phyloP scores from a whole-genome alignment of 2,888 invertebrate species.

The Melolontha melolontha region DNA sequence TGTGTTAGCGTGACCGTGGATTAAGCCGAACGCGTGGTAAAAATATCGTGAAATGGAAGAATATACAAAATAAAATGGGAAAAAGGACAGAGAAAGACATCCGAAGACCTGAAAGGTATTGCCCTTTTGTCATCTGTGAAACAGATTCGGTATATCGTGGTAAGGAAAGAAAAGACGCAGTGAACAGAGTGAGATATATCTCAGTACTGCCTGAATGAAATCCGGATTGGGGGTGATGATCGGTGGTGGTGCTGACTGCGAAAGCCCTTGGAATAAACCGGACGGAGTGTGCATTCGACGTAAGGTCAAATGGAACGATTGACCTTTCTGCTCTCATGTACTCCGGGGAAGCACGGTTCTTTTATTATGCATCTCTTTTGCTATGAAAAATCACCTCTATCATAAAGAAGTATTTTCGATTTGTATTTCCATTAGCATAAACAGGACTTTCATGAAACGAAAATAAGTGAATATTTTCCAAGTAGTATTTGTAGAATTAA shows the following conservation, averaged over 20 bases:
- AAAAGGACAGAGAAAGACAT: conserved; percentile 19
- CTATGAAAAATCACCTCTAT: conserved; percentile 5
- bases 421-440: no score
- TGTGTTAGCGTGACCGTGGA: conserved; percentile 37
- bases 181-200: conserved; percentile 26
- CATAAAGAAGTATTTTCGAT: no score
- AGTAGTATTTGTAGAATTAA: no score
- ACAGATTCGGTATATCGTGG: conserved; percentile 35
- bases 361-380: conserved; percentile 8
- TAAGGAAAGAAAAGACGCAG: neutral
- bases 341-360: neutral
- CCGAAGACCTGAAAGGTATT: conserved; percentile 44
- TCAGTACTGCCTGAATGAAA: conserved; percentile 32
- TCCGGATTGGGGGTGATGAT: conserved; percentile 48
- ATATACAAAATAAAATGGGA: conserved; percentile 36
- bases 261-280: conserved; percentile 47
- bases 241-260: conserved; percentile 44
- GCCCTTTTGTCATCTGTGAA: conserved; percentile 49
- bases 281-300: conserved; percentile 40
- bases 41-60: conserved; percentile 36
- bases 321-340: conserved; percentile 43
- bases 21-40: conserved; percentile 41
- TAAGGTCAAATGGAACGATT: conserved; percentile 47
- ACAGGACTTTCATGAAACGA: no score
- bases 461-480: no score